Evolutionary conservation across 2,113 vertebrate species (phyloP), one percentile per base, ranked within the genome.

Genomic region (Ageneiosus marmoratus): DNA sequence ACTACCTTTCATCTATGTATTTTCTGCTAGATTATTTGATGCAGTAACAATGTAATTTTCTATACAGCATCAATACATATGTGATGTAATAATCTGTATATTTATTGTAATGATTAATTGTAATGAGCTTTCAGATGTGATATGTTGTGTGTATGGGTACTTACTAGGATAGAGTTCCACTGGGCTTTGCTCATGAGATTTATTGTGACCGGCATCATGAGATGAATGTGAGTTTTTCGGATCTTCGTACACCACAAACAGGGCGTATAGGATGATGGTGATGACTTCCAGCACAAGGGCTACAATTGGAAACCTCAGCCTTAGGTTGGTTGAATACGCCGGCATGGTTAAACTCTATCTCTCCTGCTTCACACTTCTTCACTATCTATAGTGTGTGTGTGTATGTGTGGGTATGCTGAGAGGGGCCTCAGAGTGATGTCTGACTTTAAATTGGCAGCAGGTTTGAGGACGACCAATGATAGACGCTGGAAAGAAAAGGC

Each of bases 251-350:
- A 86, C 85, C 82, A 94, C 95, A 92, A 96, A 97, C 63, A 97
- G 37, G 0, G 85, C 94, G 85, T 95, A 98, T 89, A 97, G 90
- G 91, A 94, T 50, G 86, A 98, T 98, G 87, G 96, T 94, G 84
- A 91, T 41, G 80, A 92, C 87, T 90, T 99, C 93, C 88, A 99
- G 90, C 81, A 73, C 1, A 89, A 98, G 87, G 11, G 97, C 97
- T 85, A 96, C 0, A 32, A 96, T 80, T 5, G 97, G 94, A 84
- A 99, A 97, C 90, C 92, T 96, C 78, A 95, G 67, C 93, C 92
- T 96, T 96, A 99, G 99, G 94, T 93, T 96, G 93, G 94, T 95
- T 86, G 94, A 86, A 75, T 89, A 92, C 46, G 94, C 91, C 90
- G 95, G 92, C 93, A 93, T 93, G 89, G 76, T 90, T 76, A 80